A percentile compares a stretch with the other conserved stretches of the same genome.
Evolutionary conservation across 2,797 vertebrate genomes (phyloP).

Genomic region (Falco biarmicus): DNA sequence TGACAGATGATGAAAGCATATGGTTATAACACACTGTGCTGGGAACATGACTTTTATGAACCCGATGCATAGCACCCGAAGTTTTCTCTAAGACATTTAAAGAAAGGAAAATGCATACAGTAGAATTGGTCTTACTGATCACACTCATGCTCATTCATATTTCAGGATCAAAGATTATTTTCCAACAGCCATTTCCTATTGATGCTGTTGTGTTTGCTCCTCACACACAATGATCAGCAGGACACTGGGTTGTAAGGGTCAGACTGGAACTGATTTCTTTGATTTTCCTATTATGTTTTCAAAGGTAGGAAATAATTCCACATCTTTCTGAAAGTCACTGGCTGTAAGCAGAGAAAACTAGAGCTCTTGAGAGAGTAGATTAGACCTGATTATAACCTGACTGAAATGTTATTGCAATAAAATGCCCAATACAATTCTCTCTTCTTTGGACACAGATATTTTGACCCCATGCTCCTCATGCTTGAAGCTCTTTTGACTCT

Average conservation of each 20-base stretch:
- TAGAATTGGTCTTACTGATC: constrained; percentile 69
- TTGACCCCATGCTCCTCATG: constrained; percentile 20
- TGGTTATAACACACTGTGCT: neutral
- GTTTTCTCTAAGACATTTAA: constrained; percentile 18
- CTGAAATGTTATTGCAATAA: constrained; percentile 55
- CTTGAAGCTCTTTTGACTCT: neutral
- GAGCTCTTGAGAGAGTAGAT: constrained; percentile 44
- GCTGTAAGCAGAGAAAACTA: constrained; percentile 48
- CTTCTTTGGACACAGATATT: constrained; percentile 13
- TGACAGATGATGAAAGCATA: constrained; percentile 28
- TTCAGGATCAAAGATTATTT: constrained; percentile 71
- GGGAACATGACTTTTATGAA: constrained; percentile 45
- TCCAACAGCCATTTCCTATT: constrained; percentile 69
- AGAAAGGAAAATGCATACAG: neutral
- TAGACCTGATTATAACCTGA: constrained; percentile 62
- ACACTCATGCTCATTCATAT: constrained; percentile 67
- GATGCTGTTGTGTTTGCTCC: constrained; percentile 57
- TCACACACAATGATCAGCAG: constrained; percentile 45
- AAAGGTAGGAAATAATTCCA: constrained; percentile 47
- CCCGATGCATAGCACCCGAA: neutral
- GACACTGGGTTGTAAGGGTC: constrained; percentile 32
- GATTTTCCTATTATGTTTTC: constrained; percentile 64
- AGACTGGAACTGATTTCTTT: constrained; percentile 59
- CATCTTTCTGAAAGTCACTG: constrained; percentile 40
- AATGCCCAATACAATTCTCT: constrained; percentile 2